phyloP scores from a whole-genome alignment of 2,113 vertebrate genomes.

The Lampris incognitus region DNA sequence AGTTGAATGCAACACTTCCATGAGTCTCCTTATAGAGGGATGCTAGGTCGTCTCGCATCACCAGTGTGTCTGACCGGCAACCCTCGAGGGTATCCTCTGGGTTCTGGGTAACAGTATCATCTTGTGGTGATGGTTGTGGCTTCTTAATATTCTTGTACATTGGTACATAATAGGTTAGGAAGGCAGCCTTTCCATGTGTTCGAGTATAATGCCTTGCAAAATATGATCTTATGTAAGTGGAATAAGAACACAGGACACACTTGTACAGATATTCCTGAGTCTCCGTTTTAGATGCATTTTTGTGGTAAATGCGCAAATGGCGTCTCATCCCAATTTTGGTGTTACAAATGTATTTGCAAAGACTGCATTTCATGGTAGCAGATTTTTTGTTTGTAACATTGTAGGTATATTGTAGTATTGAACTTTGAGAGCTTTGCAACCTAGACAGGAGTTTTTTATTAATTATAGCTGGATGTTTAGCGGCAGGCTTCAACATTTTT shows the following conservation, averaged over 20 bases:
- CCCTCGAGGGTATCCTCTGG: neutral
- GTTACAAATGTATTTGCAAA: slow-evolving; percentile 86
- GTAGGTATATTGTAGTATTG: slow-evolving; percentile 71
- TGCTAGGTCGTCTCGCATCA: slow-evolving; percentile 40
- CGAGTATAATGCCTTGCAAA: slow-evolving; percentile 88
- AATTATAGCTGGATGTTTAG: slow-evolving; percentile 69
- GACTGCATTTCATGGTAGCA: slow-evolving; percentile 84
- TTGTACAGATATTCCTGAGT: slow-evolving; percentile 79
- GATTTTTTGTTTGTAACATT: slow-evolving; percentile 81
- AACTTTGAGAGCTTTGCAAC: slow-evolving; percentile 64
- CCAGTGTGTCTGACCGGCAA: too few relatives aligned
- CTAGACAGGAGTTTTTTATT: slow-evolving; percentile 72
- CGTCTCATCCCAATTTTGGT: slow-evolving; percentile 85
- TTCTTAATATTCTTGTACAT: slow-evolving; percentile 78
- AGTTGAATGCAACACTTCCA: slow-evolving; percentile 41
- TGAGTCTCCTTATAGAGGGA: slow-evolving; percentile 58
- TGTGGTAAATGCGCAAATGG: slow-evolving; percentile 87
- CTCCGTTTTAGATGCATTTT: slow-evolving; percentile 78
- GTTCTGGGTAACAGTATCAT: slow-evolving; percentile 34
- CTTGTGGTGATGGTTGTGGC: slow-evolving; percentile 74
- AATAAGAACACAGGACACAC: slow-evolving; percentile 86
- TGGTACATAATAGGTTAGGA: slow-evolving; percentile 85
- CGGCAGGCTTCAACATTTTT: slow-evolving; percentile 76
- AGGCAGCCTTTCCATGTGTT: slow-evolving; percentile 88
- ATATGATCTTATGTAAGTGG: slow-evolving; percentile 83